Evolutionary conservation across 2,113 vertebrate species (phyloP), one percentile per base, ranked within the genome.

Genomic region (Turnix velox): DNA sequence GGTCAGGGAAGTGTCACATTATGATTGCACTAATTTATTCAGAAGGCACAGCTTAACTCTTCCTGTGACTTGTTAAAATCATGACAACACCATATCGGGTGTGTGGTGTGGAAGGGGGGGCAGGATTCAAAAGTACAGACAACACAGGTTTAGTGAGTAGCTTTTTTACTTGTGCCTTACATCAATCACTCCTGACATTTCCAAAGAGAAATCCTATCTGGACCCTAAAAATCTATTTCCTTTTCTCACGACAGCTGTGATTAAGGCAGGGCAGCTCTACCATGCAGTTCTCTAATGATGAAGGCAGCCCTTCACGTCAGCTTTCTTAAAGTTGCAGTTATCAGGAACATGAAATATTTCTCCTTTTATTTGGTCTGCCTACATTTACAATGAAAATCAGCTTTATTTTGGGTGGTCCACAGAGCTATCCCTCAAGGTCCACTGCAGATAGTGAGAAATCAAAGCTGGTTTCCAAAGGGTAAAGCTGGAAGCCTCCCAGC

Each of bases 1-100:
- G 80, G 91, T 92, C 75, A 79, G 54, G 55, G 74, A 87, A 94
- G 73, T 84, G 94, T 96, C 93, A 93, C 95, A 96, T 96, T 96
- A 63, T 93, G 90, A 95, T 94, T 94, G 81, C 68, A 97, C 90
- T 96, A 95, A 96, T 95, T 97, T 95, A 95, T 95, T 95, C 90
- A 92, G 81, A 71, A 96, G 74, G 31, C 88, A 91, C 92, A 95
- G 90, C 94, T 97, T 62, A 81, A 80, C 51, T 75, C 92, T 87
- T 90, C 66, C 79, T 63, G 27, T 78, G 79, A 89, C 71, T 77
- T 89, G 72, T 86, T 92, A 95, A 93, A 96, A 95, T 93, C 86
- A 95, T 95, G 93, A 97, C 94, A 97, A 94, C 92, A 96, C 88
- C 92, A 95, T 95, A 94, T 91, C 80, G 65, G 72, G 45, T 28